Conservation (phyloP, 2,797 vertebrate genomes). For the Cryptoblepharus egeriae region DNA sequence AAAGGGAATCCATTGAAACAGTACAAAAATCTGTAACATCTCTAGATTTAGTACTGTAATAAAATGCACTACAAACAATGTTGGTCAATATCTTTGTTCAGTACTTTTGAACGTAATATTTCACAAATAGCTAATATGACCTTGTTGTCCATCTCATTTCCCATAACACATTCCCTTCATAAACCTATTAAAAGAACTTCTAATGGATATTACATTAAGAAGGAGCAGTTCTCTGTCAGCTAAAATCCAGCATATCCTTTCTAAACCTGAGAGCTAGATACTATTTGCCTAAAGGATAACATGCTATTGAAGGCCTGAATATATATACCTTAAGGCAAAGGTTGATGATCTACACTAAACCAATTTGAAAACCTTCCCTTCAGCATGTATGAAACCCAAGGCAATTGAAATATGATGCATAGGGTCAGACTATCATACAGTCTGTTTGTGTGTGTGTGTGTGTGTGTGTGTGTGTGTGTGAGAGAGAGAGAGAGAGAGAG, state of each 20-base stretch:
- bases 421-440: slow-evolving; percentile 43
- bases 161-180: slow-evolving; percentile 20
- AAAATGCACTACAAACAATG: background rate
- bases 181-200: slow-evolving; percentile 33
- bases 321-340: slow-evolving; percentile 35
- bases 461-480: background rate
- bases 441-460: slow-evolving; percentile 13
- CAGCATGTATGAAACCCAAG: slow-evolving; percentile 54
- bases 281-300: slow-evolving; percentile 36
- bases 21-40: background rate
- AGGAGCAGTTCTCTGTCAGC: slow-evolving; percentile 38
- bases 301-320: slow-evolving; percentile 14
- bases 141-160: slow-evolving; percentile 47
- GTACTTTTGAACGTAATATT: slow-evolving; percentile 28
- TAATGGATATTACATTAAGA: slow-evolving; percentile 39
- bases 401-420: slow-evolving; percentile 58
- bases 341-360: slow-evolving; percentile 51
- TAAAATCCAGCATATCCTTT: slow-evolving; percentile 42
- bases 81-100: background rate
- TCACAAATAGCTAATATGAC: slow-evolving; percentile 34
- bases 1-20: background rate
- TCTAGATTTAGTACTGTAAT: background rate
- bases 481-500: too few relatives aligned
- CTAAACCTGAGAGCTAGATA: slow-evolving; percentile 42
- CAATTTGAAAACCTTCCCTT: slow-evolving; percentile 58